Conservation (phyloP, 2,113 vertebrate genomes). For the Amazona guildingii region DNA sequence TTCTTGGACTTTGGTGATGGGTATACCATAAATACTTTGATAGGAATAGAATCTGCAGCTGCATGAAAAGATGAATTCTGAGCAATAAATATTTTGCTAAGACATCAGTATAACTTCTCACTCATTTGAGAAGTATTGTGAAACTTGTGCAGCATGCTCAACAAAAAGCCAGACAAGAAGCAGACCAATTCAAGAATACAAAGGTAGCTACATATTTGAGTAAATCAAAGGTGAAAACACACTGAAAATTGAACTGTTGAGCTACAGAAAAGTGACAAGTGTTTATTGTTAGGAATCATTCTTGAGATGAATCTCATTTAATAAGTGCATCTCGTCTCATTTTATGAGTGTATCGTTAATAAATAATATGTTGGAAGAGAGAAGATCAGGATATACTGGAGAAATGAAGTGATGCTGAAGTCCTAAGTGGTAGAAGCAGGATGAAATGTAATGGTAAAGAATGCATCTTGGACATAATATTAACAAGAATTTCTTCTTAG, state of each 20-base stretch:
- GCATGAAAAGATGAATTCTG: background rate
- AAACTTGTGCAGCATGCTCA: background rate
- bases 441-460: background rate
- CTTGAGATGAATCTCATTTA: background rate
- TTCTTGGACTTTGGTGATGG: background rate
- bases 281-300: background rate
- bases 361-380: background rate
- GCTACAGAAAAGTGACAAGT: background rate
- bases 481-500: background rate
- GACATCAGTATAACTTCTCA: background rate
- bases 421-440: background rate
- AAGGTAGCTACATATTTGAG: background rate
- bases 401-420: background rate
- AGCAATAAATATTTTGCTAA: conserved; percentile 19
- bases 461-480: background rate
- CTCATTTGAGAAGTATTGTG: background rate
- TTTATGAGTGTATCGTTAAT: background rate
- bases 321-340: background rate
- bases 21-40: background rate
- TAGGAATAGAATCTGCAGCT: conserved; percentile 28
- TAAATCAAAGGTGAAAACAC: background rate
- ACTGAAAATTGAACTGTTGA: background rate
- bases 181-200: background rate
- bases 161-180: background rate
- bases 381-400: background rate